Evolutionary conservation across 2,797 vertebrate species (phyloP), one percentile per base, ranked within the genome.

Genomic region (Gorsachius magnificus): DNA sequence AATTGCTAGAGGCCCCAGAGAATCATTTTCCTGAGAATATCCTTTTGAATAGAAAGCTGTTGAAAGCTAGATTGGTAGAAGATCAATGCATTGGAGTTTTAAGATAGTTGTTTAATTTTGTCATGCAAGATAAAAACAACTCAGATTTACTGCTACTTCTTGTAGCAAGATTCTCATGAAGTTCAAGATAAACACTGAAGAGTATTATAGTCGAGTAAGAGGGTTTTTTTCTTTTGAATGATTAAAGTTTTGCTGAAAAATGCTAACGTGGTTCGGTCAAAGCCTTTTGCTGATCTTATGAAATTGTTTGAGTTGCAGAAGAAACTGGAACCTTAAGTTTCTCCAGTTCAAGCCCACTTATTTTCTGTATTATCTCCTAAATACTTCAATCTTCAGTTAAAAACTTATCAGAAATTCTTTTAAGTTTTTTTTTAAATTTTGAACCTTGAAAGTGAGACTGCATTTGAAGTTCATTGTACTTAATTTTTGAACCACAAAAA

Each of bases 1-100:
- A 95, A 53, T 74, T 66, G 29, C 90, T 80, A 79, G 65, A 89
- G 77, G 83, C 69, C 46, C 38, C 46, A 89, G 74, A 85, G 48
- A 83, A 87, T 56, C 26, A 38, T 88, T 93, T 90, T 82, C 13
- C 56, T 87, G 57, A 84, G 41, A 41, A 26, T 21, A 58, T 48
- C 69, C 69, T 90, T 94, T 93, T 79, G 69, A 93, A 86, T 68
- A 87, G 71, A 82, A 92, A 93, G 70, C 41, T 86, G 85, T 81
- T 90, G 89, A 94, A 97, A 97, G 69, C 51, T 29, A 41, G 74
- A 68, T 25, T 79, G 77, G 68, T 70, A 81, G 51, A 87, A 77
- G 43, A 95, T 50, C 65, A 60, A 74, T 77, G 63, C 56, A 65
- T 0, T 88, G n/a, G 71, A 79, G 28, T 89, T 61, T 70, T 53